phyloP scores from a whole-genome alignment of 2,797 vertebrate species.

The Oreochromis mossambicus region DNA sequence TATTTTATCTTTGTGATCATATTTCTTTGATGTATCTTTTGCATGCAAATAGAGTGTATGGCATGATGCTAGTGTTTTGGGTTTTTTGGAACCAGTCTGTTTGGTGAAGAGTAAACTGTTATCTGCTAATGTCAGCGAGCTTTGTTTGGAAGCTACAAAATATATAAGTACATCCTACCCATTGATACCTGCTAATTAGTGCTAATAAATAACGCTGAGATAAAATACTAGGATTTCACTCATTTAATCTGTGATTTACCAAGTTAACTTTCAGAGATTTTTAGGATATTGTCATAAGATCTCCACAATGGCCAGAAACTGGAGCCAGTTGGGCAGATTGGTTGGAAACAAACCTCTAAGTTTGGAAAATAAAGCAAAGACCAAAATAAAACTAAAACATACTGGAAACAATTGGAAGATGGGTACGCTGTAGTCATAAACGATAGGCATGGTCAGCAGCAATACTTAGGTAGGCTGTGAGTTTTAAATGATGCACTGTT shows the following conservation, averaged over 20 bases:
- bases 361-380: background rate
- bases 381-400: background rate
- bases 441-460: background rate
- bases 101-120: background rate
- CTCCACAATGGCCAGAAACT: background rate
- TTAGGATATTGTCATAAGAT: background rate
- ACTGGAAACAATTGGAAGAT: background rate
- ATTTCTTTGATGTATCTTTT: background rate
- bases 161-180: background rate
- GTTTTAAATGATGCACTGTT: background rate
- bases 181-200: background rate
- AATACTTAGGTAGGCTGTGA: background rate
- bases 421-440: background rate
- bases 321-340: background rate
- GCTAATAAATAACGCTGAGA: background rate
- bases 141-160: background rate
- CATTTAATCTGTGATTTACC: background rate
- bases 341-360: background rate
- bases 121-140: background rate
- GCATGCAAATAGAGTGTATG: background rate
- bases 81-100: background rate
- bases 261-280: background rate
- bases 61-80: background rate
- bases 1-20: background rate
- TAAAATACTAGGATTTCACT: background rate